Conservation (phyloP, 1,140 invertebrate species). For the Atta cephalotes region DNA sequence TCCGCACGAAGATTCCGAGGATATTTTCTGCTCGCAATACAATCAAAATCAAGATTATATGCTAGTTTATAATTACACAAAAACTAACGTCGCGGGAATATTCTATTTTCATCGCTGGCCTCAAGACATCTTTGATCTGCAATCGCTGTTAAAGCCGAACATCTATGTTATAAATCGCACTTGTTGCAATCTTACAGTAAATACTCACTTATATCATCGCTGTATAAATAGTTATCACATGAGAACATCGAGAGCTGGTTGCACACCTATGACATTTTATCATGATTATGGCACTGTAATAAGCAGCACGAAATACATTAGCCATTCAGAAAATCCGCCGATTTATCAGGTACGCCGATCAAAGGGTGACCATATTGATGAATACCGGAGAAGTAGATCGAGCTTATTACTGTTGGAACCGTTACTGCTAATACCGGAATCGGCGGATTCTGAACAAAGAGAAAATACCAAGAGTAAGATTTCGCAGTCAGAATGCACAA, state of each 20-base stretch:
- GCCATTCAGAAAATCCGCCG: slow-evolving; percentile 68
- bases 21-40: slow-evolving; percentile 46
- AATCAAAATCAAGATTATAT: slow-evolving; percentile 74
- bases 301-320: slow-evolving; percentile 56
- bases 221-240: slow-evolving; percentile 65
- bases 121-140: slow-evolving; percentile 70
- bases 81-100: slow-evolving; percentile 77
- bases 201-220: slow-evolving; percentile 76
- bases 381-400: slow-evolving; percentile 75
- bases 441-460: slow-evolving; percentile 69
- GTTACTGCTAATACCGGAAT: slow-evolving; percentile 82
- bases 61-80: slow-evolving; percentile 76
- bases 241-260: slow-evolving; percentile 73
- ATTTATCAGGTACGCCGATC: slow-evolving; percentile 61
- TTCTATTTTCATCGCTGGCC: slow-evolving; percentile 70
- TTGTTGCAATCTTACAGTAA: neutral
- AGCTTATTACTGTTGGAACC: slow-evolving; percentile 86
- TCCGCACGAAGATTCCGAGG: neutral
- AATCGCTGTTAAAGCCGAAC: slow-evolving; percentile 66
- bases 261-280: slow-evolving; percentile 70
- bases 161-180: slow-evolving; percentile 65
- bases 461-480: slow-evolving; percentile 75
- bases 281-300: slow-evolving; percentile 42
- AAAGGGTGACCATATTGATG: slow-evolving; percentile 60
- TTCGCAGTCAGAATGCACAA: slow-evolving; percentile 83